Percentiles rank a stretch among this genome's conserved stretches.
Evolutionary conservation across 2,797 vertebrate species (phyloP).

Genomic region (Benthosema pterotum): DNA sequence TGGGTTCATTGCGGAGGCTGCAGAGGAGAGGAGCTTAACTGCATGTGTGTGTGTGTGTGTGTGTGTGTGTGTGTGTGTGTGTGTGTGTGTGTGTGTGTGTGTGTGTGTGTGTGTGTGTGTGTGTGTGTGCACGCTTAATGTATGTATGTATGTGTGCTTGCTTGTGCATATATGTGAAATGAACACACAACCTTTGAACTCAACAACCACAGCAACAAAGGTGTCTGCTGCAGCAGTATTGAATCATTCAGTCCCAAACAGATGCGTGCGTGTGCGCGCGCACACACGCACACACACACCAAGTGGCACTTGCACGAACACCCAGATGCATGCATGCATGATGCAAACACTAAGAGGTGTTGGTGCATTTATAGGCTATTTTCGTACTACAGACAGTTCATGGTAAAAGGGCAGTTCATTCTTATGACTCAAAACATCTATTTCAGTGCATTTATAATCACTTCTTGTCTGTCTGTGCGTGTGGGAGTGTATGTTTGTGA

Average conservation of each 20-base stretch:
- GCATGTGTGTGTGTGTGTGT: conserved; percentile 13
- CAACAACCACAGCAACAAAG: background rate
- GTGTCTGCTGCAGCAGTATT: background rate
- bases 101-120: background rate
- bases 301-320: background rate
- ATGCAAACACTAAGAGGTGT: too few relatives aligned
- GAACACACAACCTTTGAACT: conserved; percentile 9
- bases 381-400: too few relatives aligned
- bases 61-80: background rate
- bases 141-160: conserved; percentile 16
- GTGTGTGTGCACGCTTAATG: background rate
- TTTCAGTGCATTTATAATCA: too few relatives aligned
- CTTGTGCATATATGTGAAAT: conserved; percentile 14
- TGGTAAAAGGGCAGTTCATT: too few relatives aligned
- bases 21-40: conserved; percentile 5
- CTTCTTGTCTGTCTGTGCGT: background rate
- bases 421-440: too few relatives aligned
- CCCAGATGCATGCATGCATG: too few relatives aligned
- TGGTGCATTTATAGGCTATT: too few relatives aligned
- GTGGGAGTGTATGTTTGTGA: background rate
- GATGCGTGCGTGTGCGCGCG: background rate
- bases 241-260: conserved; percentile 17
- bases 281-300: background rate
- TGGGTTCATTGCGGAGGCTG: conserved; percentile 37
- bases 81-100: too few relatives aligned